These are phyloP conservation scores for Caenorhabditis remanei DNA, from an alignment of 1,140 invertebrate genomes.

Conservation along the genomic window DNA sequence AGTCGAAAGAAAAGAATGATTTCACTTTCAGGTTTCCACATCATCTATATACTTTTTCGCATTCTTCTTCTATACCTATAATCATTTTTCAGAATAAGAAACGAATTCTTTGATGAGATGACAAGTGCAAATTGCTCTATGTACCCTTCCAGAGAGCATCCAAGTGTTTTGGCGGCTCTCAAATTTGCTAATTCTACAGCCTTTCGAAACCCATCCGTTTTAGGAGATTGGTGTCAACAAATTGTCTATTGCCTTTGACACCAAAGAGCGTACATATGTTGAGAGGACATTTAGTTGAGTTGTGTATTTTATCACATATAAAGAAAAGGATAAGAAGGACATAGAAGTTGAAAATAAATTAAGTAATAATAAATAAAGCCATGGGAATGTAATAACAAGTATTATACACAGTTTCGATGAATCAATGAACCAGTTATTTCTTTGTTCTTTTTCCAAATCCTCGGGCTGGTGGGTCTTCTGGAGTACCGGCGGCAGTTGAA, in stretches of 20 bases:
- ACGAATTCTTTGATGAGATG: background rate
- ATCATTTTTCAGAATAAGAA: background rate
- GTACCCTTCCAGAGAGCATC: background rate
- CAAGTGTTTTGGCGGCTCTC: background rate
- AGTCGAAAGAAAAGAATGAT: too few species aligned
- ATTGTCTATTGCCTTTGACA: background rate
- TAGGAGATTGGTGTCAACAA: background rate
- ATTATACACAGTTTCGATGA: too few species aligned
- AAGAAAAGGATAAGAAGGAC: too few species aligned
- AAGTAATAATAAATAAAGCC: background rate
- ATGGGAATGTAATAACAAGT: background rate
- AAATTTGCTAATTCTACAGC: background rate
- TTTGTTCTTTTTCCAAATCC: background rate
- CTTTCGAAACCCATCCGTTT: background rate
- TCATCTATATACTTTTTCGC: too few species aligned
- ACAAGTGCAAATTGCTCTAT: conserved; percentile 2
- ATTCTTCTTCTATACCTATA: background rate
- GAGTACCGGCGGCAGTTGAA: too few species aligned
- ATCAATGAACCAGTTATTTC: too few species aligned
- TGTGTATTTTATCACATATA: too few species aligned
- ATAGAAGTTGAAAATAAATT: too few species aligned
- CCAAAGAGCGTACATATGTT: too few species aligned
- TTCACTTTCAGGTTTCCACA: too few species aligned
- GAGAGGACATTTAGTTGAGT: too few species aligned
- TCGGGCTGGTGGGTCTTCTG: too few species aligned